phyloP scores from a whole-genome alignment of 2,888 invertebrate genomes.

The Ichneumoninae sp. region DNA sequence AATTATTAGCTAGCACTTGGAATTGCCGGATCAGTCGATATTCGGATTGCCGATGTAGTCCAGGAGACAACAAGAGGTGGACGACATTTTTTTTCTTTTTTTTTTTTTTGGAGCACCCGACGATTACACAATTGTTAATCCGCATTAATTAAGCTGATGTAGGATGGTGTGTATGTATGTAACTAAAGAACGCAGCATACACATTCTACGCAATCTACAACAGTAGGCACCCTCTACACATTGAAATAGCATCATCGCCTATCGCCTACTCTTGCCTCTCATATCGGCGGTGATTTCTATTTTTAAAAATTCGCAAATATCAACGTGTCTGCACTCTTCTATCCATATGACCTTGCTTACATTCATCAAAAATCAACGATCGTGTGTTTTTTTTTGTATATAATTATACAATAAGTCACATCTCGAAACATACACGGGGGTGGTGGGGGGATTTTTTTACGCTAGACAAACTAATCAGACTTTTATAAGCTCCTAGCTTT shows the following conservation, averaged over 20 bases:
- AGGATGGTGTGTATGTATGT: slow-evolving; percentile 52
- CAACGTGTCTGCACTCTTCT: slow-evolving; percentile 70
- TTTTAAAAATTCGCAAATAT: slow-evolving; percentile 36
- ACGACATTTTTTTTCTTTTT: slow-evolving; percentile 18
- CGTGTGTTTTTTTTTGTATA: slow-evolving; percentile 35
- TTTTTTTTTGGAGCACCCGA: not conserved
- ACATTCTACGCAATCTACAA: slow-evolving; percentile 60
- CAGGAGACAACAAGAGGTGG: not conserved
- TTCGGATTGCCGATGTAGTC: slow-evolving; percentile 7
- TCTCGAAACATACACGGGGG: slow-evolving; percentile 32
- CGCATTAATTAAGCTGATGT: slow-evolving; percentile 52
- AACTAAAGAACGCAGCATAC: slow-evolving; percentile 34
- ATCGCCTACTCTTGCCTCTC: slow-evolving; percentile 63
- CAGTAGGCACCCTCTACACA: slow-evolving; percentile 70
- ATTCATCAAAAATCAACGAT: slow-evolving; percentile 48
- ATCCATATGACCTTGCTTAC: slow-evolving; percentile 50
- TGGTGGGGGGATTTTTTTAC: slow-evolving; percentile 20
- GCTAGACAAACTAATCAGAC: slow-evolving; percentile 62
- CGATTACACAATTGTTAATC: slow-evolving; percentile 27
- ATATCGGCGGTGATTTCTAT: slow-evolving; percentile 46
- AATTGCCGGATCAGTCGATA: slow-evolving; percentile 30
- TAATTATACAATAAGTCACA: slow-evolving; percentile 49
- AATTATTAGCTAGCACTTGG: slow-evolving; percentile 30
- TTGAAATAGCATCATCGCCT: slow-evolving; percentile 62
- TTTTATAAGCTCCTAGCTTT: slow-evolving; percentile 63